phyloP scores from a whole-genome alignment of 2,888 invertebrate genomes.

The Aproaerema taeniolella region DNA sequence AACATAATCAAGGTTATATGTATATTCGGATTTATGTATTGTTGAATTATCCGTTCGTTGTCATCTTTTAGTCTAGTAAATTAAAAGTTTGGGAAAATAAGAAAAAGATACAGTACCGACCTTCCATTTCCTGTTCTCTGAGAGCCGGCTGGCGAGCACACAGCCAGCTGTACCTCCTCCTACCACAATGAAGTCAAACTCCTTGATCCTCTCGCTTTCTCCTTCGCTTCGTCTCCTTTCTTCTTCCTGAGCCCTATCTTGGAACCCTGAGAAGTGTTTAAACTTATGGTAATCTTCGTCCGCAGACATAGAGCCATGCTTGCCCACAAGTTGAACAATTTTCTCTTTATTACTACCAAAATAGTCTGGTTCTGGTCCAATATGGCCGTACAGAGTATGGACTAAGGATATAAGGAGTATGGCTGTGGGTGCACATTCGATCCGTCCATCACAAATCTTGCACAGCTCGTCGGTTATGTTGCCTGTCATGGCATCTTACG shows the following conservation, averaged over 20 bases:
- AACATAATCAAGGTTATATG: no score
- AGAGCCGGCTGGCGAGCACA: slow-evolving; percentile 60
- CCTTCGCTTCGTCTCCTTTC: not conserved
- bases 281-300: no score
- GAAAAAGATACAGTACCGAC: no score
- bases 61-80: no score
- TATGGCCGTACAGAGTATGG: slow-evolving; percentile 59
- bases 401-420: slow-evolving; percentile 61
- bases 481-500: slow-evolving; percentile 57
- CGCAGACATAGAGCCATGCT: no score
- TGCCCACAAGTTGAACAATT: no score
- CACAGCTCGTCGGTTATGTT: slow-evolving; percentile 63
- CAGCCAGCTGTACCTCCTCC: slow-evolving; percentile 68
- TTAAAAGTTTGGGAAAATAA: no score
- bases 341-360: slow-evolving; percentile 46
- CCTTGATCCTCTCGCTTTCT: slow-evolving; percentile 17
- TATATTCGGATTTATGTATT: no score
- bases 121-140: slow-evolving; percentile 65
- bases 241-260: not conserved
- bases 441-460: slow-evolving; percentile 62
- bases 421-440: slow-evolving; percentile 68
- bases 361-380: slow-evolving; percentile 57
- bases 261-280: no score
- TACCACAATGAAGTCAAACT: slow-evolving; percentile 59
- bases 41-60: no score